phyloP scores from a whole-genome alignment of 2,797 vertebrate species.

The Hybognathus amarus region DNA sequence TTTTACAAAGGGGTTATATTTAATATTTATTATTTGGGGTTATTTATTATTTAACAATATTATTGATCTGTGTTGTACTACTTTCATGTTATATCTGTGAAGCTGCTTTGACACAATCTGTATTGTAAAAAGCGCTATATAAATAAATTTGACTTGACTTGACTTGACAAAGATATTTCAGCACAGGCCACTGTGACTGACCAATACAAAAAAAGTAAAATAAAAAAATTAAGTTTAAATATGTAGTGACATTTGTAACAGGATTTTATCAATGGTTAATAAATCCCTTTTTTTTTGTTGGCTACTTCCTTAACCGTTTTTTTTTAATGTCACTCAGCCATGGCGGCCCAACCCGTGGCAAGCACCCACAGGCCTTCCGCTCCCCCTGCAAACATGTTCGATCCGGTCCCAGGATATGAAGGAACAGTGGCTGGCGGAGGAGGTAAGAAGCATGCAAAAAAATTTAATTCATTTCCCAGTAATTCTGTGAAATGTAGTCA shows the following conservation, averaged over 20 bases:
- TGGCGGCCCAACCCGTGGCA: conserved; percentile 66
- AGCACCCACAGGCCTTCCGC: conserved; percentile 65
- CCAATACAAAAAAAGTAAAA: too few relatives aligned
- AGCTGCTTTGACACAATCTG: too few relatives aligned
- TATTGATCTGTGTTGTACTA: too few relatives aligned
- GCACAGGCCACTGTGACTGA: background rate
- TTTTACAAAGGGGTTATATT: too few relatives aligned
- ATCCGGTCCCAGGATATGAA: conserved; percentile 80
- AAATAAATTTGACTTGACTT: too few relatives aligned
- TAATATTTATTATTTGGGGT: too few relatives aligned
- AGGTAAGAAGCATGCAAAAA: conserved; percentile 61
- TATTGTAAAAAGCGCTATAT: too few relatives aligned
- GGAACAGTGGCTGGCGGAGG: conserved; percentile 74
- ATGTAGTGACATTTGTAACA: background rate
- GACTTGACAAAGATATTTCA: background rate
- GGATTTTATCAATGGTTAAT: background rate
- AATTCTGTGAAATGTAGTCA: too few relatives aligned
- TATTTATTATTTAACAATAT: too few relatives aligned
- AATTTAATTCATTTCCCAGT: too few relatives aligned
- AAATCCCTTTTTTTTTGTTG: background rate
- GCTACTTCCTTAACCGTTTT: conserved; percentile 62
- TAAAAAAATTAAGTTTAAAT: background rate
- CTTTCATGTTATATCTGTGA: too few relatives aligned
- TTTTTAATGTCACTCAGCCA: conserved; percentile 69
- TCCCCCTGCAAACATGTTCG: conserved; percentile 77